Percentiles rank a stretch among this genome's conserved stretches.
These are phyloP conservation scores for Nysson spinosus DNA, from an alignment of 2,888 invertebrate species.

Conservation along the genomic window DNA sequence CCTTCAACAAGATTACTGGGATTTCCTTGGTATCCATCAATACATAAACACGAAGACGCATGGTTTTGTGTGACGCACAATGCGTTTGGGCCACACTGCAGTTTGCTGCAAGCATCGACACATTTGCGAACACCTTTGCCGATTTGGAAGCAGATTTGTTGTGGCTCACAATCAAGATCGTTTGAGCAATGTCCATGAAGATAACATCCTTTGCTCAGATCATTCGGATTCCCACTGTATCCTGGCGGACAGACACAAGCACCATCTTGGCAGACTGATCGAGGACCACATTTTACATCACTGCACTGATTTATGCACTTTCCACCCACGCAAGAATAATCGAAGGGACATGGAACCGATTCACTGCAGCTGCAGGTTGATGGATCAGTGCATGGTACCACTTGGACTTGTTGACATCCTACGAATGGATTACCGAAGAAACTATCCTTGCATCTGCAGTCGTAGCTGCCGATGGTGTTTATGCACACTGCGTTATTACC, in stretches of 20 bases:
- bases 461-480: conserved; percentile 92
- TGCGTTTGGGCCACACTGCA: conserved; percentile 94
- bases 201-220: conserved; percentile 84
- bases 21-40: conserved; percentile 89
- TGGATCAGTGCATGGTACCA: conserved; percentile 85
- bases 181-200: conserved; percentile 87
- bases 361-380: conserved; percentile 84
- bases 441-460: conserved; percentile 91
- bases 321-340: conserved; percentile 86
- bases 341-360: conserved; percentile 86
- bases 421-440: conserved; percentile 93
- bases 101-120: conserved; percentile 90
- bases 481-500: conserved; percentile 93
- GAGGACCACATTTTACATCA: conserved; percentile 87
- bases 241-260: conserved; percentile 89
- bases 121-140: conserved; percentile 89
- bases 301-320: conserved; percentile 88
- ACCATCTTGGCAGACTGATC: conserved; percentile 89
- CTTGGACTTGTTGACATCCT: conserved; percentile 86
- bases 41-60: conserved; percentile 91
- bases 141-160: conserved; percentile 93
- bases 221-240: conserved; percentile 86
- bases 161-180: conserved; percentile 88
- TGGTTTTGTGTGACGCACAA: conserved; percentile 91
- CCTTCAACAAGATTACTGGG: conserved; percentile 89